Evolutionary conservation across 2,113 vertebrate species (phyloP).

Genomic region (Podiceps cristatus): DNA sequence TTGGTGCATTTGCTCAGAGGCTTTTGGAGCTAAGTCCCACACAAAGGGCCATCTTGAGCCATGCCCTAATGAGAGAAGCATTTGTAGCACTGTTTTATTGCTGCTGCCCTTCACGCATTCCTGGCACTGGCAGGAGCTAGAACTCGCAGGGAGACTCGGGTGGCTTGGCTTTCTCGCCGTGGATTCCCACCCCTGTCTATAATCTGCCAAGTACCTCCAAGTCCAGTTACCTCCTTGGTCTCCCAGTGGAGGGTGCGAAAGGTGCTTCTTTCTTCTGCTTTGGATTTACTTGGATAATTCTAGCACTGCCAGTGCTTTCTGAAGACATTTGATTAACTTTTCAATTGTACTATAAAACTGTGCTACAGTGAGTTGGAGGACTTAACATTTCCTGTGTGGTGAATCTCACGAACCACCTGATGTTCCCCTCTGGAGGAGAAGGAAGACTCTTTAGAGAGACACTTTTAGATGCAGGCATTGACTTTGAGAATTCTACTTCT

Average conservation of each 20-base stretch:
- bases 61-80: constrained; percentile 35
- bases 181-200: background rate
- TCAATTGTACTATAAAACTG: constrained; percentile 39
- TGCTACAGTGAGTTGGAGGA: constrained; percentile 48
- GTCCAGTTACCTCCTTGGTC: constrained; percentile 22
- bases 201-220: constrained; percentile 43
- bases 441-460: constrained; percentile 26
- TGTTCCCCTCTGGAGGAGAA: constrained; percentile 50
- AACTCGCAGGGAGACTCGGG: background rate
- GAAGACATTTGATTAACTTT: background rate
- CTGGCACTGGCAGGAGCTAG: constrained; percentile 38
- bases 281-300: constrained; percentile 46
- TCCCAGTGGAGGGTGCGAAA: constrained; percentile 10
- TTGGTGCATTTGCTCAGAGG: constrained; percentile 19
- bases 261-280: constrained; percentile 64
- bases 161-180: background rate
- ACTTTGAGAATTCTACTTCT: constrained; percentile 18
- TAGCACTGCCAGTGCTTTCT: constrained; percentile 42
- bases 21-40: background rate
- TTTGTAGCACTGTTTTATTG: constrained; percentile 54
- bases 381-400: constrained; percentile 36
- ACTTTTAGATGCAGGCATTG: constrained; percentile 42
- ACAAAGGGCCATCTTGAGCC: background rate
- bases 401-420: constrained; percentile 12
- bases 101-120: constrained; percentile 39